phyloP scores from a whole-genome alignment of 1,140 invertebrate genomes.

The Drosophila willistoni region DNA sequence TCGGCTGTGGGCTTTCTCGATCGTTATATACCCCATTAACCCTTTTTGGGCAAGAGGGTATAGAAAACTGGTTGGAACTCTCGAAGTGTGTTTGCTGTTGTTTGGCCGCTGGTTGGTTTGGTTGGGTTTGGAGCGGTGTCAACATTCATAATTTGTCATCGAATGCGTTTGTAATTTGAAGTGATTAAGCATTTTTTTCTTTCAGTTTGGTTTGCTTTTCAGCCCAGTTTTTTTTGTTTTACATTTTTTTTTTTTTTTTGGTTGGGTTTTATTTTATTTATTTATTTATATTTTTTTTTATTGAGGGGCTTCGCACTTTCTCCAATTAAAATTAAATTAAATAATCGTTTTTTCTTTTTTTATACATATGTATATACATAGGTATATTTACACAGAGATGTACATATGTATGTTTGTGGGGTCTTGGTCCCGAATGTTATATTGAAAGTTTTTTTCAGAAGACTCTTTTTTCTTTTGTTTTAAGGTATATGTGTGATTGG shows the following conservation, averaged over 20 bases:
- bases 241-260: conserved; percentile 43
- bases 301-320: conserved; percentile 71
- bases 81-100: conserved; percentile 73
- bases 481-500: too few species aligned
- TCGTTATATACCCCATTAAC: background rate
- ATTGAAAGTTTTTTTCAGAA: conserved; percentile 4
- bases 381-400: too few species aligned
- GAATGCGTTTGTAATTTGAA: conserved; percentile 72
- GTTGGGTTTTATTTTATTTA: conserved; percentile 38
- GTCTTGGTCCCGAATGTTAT: conserved; percentile 4
- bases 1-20: background rate
- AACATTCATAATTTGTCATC: conserved; percentile 77
- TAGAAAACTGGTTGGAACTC: conserved; percentile 55
- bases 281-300: conserved; percentile 23
- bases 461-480: background rate
- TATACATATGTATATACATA: conserved; percentile 15
- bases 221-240: conserved; percentile 22
- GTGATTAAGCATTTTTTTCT: conserved; percentile 67
- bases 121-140: conserved; percentile 40
- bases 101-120: conserved; percentile 54
- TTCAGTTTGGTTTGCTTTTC: conserved; percentile 16
- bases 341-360: conserved; percentile 52
- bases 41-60: background rate
- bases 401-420: conserved; percentile 1
- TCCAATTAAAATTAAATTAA: conserved; percentile 79